These are phyloP conservation scores for Percopsis omiscomaycus DNA, from an alignment of 2,797 vertebrate genomes.

Conservation along the genomic window DNA sequence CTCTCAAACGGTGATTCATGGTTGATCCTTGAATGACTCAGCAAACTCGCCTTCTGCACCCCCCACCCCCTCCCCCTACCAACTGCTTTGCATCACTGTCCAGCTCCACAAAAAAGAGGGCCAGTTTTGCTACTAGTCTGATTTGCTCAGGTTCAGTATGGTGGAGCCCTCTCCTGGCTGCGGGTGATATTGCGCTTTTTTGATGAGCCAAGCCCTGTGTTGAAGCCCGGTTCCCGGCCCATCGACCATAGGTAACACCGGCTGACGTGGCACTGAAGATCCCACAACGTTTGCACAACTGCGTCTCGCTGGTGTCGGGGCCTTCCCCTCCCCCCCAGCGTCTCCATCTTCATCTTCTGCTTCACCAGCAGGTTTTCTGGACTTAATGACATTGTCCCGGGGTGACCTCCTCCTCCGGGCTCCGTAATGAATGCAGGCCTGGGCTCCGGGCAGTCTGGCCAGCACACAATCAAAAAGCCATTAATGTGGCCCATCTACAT, in stretches of 20 bases:
- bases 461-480: constrained; percentile 66
- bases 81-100: constrained; percentile 33
- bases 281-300: not conserved
- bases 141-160: constrained; percentile 17
- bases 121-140: constrained; percentile 2
- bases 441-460: constrained; percentile 55
- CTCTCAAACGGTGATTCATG: constrained; percentile 55
- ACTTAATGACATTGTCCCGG: constrained; percentile 24
- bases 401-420: constrained; percentile 41
- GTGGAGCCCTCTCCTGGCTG: constrained; percentile 67
- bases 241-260: no score
- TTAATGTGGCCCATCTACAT: constrained; percentile 65
- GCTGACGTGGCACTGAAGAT: not conserved
- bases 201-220: constrained; percentile 1
- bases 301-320: not conserved
- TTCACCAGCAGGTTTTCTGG: not conserved
- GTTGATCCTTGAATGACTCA: constrained; percentile 67
- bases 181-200: not conserved
- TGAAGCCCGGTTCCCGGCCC: no score
- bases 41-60: constrained; percentile 37
- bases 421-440: constrained; percentile 41
- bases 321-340: not conserved
- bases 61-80: constrained; percentile 26
- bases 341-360: not conserved
- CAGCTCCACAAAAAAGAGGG: constrained; percentile 34